Evolutionary conservation across 1,140 invertebrate genomes (phyloP).

Genomic region (Nymphalis io): DNA sequence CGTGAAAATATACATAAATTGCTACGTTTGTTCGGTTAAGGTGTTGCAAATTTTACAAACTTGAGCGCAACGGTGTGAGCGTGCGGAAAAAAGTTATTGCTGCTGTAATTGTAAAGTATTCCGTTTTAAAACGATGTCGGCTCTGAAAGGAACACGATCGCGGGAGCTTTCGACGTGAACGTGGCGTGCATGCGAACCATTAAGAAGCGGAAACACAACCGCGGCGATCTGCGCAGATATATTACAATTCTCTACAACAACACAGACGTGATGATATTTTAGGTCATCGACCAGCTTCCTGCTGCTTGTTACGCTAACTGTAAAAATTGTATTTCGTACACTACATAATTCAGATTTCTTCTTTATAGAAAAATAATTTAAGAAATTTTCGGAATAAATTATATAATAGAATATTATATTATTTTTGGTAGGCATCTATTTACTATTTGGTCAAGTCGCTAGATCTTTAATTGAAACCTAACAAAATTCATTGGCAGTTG

Average conservation of each 20-base stretch:
- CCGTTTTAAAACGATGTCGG: conserved; percentile 17
- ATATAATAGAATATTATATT: too few species aligned
- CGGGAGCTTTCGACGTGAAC: conserved; percentile 38
- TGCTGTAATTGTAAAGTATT: conserved; percentile 16
- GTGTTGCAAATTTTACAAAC: conserved; percentile 15
- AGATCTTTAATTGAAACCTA: too few species aligned
- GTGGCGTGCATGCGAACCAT: conserved; percentile 40
- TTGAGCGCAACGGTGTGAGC: not conserved
- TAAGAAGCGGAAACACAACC: conserved; percentile 40
- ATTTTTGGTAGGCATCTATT: too few species aligned
- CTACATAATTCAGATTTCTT: not conserved
- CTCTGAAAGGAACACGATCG: conserved; percentile 29
- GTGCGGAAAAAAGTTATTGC: conserved; percentile 13
- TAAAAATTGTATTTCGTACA: conserved; percentile 6
- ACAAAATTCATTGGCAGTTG: too few species aligned
- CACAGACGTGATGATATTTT: conserved; percentile 24
- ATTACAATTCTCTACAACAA: conserved; percentile 37
- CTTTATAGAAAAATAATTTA: not conserved
- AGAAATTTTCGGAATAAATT: too few species aligned
- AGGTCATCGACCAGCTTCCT: conserved; percentile 32
- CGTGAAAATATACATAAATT: conserved; percentile 1
- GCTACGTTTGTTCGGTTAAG: conserved; percentile 5
- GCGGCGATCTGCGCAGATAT: conserved; percentile 34
- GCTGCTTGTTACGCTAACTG: conserved; percentile 11
- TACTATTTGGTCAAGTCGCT: too few species aligned